Evolutionary conservation across 1,140 invertebrate species (phyloP), one percentile per base, ranked within the genome.

Genomic region (Lasioglossum baleicum): DNA sequence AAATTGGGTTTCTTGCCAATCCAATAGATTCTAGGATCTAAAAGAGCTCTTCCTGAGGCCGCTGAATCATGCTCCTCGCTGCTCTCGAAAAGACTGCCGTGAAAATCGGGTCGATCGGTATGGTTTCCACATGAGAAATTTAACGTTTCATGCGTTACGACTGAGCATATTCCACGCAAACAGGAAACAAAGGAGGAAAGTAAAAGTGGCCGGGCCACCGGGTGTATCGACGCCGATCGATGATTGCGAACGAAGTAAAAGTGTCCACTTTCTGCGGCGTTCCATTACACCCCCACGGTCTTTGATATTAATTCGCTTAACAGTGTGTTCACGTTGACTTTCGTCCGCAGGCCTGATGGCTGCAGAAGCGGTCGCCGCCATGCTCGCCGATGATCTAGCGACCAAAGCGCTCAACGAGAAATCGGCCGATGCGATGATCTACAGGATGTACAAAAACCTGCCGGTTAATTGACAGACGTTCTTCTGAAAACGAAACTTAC

Each of bases 351-450:
- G 92, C 81, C 84, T 92, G 68, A 91, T 90, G 89, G 92, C 92
- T 58, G 92, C 91, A 11, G 92, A 93, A 83, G 92, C 92, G 61
- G 90, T 93, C 8, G 92, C 92, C 17, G 92, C 92, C 20, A 93
- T 93, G 92, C 86, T 93, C 17, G 90, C 88, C 58, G 92, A 93
- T 58, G 92, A 93, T 66, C 85, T 93, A 73, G 89, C 92, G 2
- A 92, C 88, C 13, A 93, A 93, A 56, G 91, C 90, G 17, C 87
- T 93, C 0, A 91, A 79, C 83, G 91, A 93, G 44, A 90, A 88
- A 71, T 87, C 85, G 17, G 83, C 91, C 51, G 91, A 93, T 70
- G 88, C 90, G 7, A 89, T 90, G 22, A 88, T 93, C 8, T 93
- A 91, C 75, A 92, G 87, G 75, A 91, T 93, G 91, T 93, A 93